Percentiles rank a stretch among this genome's conserved stretches.
These are phyloP conservation scores for Xiphophorus maculatus DNA, from an alignment of 2,113 vertebrate species.

Conservation along the genomic window DNA sequence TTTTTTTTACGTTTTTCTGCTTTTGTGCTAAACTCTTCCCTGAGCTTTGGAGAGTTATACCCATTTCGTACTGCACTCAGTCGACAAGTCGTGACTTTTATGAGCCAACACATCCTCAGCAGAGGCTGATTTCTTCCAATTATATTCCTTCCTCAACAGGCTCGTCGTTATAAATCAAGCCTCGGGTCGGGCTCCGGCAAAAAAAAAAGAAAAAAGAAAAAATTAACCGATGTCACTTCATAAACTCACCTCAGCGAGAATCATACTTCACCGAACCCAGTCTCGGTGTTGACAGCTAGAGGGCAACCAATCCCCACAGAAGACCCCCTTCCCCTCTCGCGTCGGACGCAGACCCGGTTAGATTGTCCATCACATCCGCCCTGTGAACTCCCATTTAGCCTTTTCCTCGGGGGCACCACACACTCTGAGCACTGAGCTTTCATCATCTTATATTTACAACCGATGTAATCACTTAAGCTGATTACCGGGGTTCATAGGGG, in stretches of 20 bases:
- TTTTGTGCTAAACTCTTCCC: not conserved
- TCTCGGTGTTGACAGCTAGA: constrained; percentile 80
- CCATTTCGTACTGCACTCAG: not conserved
- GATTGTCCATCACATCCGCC: constrained; percentile 55
- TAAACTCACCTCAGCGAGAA: constrained; percentile 15
- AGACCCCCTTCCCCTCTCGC: constrained; percentile 38
- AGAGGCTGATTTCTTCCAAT: constrained; percentile 9
- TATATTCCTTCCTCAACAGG: not conserved
- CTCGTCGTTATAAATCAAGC: constrained; percentile 9
- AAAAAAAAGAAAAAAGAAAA: too few species aligned
- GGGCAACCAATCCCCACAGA: constrained; percentile 80
- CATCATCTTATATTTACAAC: constrained; percentile 73
- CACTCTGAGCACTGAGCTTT: constrained; percentile 57
- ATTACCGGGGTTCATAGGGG: constrained; percentile 74
- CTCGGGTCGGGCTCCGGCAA: not conserved
- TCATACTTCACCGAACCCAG: constrained; percentile 49
- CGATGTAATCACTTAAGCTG: constrained; percentile 74
- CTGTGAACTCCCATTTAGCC: constrained; percentile 54
- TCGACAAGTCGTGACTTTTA: constrained; percentile 19
- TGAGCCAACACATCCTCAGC: constrained; percentile 5
- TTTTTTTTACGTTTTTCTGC: not conserved
- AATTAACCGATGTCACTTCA: constrained; percentile 18
- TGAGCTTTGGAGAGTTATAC: not conserved
- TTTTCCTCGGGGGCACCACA: constrained; percentile 48
- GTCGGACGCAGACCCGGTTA: constrained; percentile 44